These are phyloP conservation scores for Cyclina sinensis DNA, from an alignment of 1,140 invertebrate species.

Conservation along the genomic window DNA sequence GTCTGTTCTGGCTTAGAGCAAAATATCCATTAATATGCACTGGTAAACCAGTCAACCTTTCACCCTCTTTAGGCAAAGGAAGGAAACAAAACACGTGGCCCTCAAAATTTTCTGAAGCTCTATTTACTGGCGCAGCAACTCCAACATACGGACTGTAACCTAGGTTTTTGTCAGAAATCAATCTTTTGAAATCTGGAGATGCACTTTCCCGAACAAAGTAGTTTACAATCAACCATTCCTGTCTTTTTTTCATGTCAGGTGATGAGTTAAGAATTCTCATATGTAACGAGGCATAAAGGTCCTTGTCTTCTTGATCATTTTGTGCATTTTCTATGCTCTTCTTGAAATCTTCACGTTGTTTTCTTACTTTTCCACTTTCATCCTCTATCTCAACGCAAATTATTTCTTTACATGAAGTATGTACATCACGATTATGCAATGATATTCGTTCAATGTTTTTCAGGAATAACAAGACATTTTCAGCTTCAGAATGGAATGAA, in stretches of 20 bases:
- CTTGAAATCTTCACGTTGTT: neutral
- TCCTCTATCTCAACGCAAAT: neutral
- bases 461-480: slow-evolving; percentile 73
- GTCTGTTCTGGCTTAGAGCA: slow-evolving; percentile 76
- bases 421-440: neutral
- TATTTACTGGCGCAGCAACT: slow-evolving; percentile 6
- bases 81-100: slow-evolving; percentile 80
- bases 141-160: slow-evolving; percentile 58
- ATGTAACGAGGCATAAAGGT: neutral
- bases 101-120: neutral
- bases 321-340: neutral
- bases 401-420: neutral
- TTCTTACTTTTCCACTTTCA: neutral
- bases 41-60: slow-evolving; percentile 75
- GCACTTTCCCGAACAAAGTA: slow-evolving; percentile 30
- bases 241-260: neutral
- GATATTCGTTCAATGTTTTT: slow-evolving; percentile 60
- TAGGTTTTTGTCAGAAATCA: slow-evolving; percentile 14
- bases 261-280: neutral
- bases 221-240: slow-evolving; percentile 47
- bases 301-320: neutral
- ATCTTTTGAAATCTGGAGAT: slow-evolving; percentile 42
- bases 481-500: slow-evolving; percentile 68
- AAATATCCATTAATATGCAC: slow-evolving; percentile 81
- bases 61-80: slow-evolving; percentile 75